Conservation (phyloP, 1,140 invertebrate species). For the Phocides pigmalion region DNA sequence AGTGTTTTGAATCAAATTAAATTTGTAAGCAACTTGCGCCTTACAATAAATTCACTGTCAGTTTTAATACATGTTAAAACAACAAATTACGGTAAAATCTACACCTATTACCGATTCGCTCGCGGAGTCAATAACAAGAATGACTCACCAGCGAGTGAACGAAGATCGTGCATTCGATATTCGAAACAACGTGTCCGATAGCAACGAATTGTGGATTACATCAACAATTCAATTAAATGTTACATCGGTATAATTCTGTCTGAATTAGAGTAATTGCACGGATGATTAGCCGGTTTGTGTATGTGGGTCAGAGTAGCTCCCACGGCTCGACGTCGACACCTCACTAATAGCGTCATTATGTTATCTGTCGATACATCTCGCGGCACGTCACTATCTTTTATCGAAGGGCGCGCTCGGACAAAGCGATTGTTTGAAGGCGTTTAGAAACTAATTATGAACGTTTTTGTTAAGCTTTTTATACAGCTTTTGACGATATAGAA, state of each 20-base stretch:
- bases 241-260: conserved; percentile 63
- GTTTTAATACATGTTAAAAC: too few species aligned
- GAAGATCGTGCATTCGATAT: conserved; percentile 42
- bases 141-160: conserved; percentile 24
- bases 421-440: conserved; percentile 59
- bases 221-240: conserved; percentile 74
- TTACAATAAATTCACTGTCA: too few species aligned
- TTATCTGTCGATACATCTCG: conserved; percentile 70
- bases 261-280: conserved; percentile 75
- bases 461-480: conserved; percentile 36
- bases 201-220: conserved; percentile 54
- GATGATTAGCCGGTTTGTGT: conserved; percentile 63
- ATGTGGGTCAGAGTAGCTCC: conserved; percentile 58
- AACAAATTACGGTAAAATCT: conserved; percentile 13
- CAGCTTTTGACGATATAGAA: conserved; percentile 27
- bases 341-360: conserved; percentile 74
- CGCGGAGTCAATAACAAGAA: conserved; percentile 4
- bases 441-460: conserved; percentile 60
- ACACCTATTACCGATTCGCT: conserved; percentile 2
- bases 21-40: too few species aligned
- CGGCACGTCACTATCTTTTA: conserved; percentile 60
- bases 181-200: conserved; percentile 41
- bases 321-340: conserved; percentile 73
- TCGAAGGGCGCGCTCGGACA: conserved; percentile 58
- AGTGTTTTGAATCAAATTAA: too few species aligned